These are phyloP conservation scores for Pandion haliaetus DNA, from an alignment of 2,113 vertebrate genomes.

Conservation along the genomic window DNA sequence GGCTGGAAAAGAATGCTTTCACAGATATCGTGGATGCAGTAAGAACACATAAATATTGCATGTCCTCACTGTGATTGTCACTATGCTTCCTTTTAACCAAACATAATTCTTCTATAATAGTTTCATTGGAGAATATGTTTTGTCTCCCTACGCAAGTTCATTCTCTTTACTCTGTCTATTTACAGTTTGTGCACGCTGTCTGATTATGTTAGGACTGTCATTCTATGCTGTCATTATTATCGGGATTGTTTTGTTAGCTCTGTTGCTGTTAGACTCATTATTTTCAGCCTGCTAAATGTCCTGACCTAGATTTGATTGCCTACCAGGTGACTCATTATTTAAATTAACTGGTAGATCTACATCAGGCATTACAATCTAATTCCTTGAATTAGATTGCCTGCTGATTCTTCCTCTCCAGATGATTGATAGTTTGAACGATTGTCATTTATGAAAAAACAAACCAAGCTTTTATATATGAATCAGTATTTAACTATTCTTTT, in stretches of 20 bases:
- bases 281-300: constrained; percentile 66
- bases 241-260: constrained; percentile 65
- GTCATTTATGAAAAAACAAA: not conserved
- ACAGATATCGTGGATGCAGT: not conserved
- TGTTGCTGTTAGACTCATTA: constrained; percentile 62
- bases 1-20: not conserved
- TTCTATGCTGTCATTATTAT: constrained; percentile 52
- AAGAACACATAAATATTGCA: constrained; percentile 41
- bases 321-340: constrained; percentile 71
- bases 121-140: constrained; percentile 57
- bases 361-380: constrained; percentile 60
- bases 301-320: constrained; percentile 70
- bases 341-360: constrained; percentile 64
- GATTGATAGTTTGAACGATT: constrained; percentile 46
- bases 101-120: constrained; percentile 41
- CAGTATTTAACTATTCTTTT: not conserved
- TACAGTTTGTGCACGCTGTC: constrained; percentile 43
- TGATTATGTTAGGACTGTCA: constrained; percentile 54
- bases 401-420: constrained; percentile 54
- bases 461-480: not conserved
- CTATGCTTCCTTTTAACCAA: constrained; percentile 48
- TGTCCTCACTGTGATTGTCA: constrained; percentile 34
- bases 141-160: constrained; percentile 18
- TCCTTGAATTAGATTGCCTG: constrained; percentile 58
- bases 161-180: constrained; percentile 53